Evolutionary conservation across 2,888 invertebrate species (phyloP), one percentile per base, ranked within the genome.

Genomic region (Limnephilus marmoratus): DNA sequence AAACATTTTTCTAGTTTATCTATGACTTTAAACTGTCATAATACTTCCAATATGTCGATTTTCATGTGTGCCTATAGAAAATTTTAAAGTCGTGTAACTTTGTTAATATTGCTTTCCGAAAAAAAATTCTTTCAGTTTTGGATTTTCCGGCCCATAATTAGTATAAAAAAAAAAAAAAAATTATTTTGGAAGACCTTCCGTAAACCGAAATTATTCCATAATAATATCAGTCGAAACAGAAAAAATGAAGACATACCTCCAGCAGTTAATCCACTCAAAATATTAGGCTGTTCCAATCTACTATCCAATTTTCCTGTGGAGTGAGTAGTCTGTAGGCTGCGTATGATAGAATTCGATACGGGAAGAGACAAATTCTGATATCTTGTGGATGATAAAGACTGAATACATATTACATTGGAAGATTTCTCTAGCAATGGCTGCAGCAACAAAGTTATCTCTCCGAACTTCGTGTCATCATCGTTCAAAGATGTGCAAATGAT

Each of bases 271-370:
- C 96, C 96, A 92, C 95, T 95, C 93, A 96, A 94, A 82, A 96
- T 95, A 94, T 96, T 96, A 41, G 96, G 96, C 94, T 96, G 96
- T 94, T 96, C 96, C 91, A 96, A 94, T 94, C n/a, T 83, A 31
- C 34, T 88, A 12, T 68, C 88, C 15, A 37, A 34, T 80, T 88
- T 88, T 95, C 93, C 94, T 94, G 95, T 18, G 95, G 94, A 90
- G 94, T 93, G 87, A 93, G 93, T 3, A 93, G 92, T 12, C 93
- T 82, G 81, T 94, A 94, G 68, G 81, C 95, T 94, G 94, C 95
- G 95, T 94, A 88, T 88, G 80, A 88, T 88, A 68, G 34, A 34
- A 68, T 37, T 68, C 34, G 88, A 88, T 34, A 5, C 68, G n/a
- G 87, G 29, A 88, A 68, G 37, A 37, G 88, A 80, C 34, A 88